These are phyloP conservation scores for Trichonephila inaurata DNA, from an alignment of 1,140 invertebrate species.

Conservation along the genomic window DNA sequence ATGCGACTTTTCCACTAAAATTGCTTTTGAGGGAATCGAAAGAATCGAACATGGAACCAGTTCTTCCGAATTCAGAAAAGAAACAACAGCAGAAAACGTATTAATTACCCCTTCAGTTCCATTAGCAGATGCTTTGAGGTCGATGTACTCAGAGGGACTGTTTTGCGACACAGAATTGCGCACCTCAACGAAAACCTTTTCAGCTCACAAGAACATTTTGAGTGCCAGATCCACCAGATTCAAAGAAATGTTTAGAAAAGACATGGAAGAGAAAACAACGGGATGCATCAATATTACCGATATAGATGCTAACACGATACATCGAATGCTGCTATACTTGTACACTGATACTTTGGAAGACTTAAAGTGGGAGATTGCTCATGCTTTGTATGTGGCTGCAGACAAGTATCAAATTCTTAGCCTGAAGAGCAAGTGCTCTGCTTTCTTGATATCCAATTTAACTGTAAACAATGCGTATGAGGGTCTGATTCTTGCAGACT, in stretches of 20 bases:
- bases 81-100: too few species aligned
- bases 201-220: slow-evolving; percentile 97
- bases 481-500: background rate
- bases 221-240: slow-evolving; percentile 96
- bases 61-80: too few species aligned
- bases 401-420: background rate
- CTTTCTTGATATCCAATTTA: background rate
- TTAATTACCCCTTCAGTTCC: too few species aligned
- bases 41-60: too few species aligned
- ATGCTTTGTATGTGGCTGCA: background rate
- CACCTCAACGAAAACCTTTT: slow-evolving; percentile 80
- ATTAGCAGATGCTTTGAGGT: too few species aligned
- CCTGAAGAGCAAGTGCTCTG: background rate
- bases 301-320: background rate
- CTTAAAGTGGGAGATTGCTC: background rate
- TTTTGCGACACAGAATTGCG: slow-evolving; percentile 77
- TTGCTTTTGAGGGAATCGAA: too few species aligned
- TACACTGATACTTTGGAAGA: background rate
- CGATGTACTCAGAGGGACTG: too few species aligned
- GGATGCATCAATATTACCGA: slow-evolving; percentile 77
- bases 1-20: too few species aligned
- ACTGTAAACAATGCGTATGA: background rate
- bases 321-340: background rate
- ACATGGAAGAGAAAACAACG: slow-evolving; percentile 93
- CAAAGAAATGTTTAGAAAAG: slow-evolving; percentile 99